Conservation (phyloP, 2,888 invertebrate species). For the Parochlus steinenii region DNA sequence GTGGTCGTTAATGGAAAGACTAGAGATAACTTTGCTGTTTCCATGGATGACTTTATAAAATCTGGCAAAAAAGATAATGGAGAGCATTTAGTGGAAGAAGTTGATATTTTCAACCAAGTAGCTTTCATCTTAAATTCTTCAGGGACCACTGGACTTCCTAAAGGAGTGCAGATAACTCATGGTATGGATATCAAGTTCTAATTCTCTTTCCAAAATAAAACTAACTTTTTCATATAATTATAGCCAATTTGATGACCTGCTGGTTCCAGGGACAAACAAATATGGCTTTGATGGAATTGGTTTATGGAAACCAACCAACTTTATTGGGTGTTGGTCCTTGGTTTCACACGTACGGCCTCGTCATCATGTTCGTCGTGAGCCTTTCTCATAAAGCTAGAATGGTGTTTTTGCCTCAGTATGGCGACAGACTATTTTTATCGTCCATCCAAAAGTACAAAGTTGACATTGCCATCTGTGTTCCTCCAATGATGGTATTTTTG, state of each 20-base stretch:
- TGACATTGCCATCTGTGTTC: slow-evolving; percentile 45
- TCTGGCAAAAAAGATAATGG: no score
- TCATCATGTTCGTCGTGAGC: slow-evolving; percentile 38
- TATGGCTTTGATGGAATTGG: not conserved
- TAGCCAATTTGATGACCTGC: no score
- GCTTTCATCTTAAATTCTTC: slow-evolving; percentile 35
- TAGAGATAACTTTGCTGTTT: no score
- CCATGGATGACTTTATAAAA: no score
- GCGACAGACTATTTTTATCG: slow-evolving; percentile 41
- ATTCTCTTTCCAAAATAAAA: no score
- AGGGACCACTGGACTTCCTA: slow-evolving; percentile 37
- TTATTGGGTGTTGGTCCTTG: slow-evolving; percentile 56
- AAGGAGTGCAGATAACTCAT: slow-evolving; percentile 27
- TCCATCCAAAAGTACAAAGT: slow-evolving; percentile 29
- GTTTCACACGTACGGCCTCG: slow-evolving; percentile 69
- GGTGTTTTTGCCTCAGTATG: slow-evolving; percentile 42
- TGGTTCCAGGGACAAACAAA: slow-evolving; percentile 8
- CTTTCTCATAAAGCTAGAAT: slow-evolving; percentile 35
- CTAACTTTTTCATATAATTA: no score
- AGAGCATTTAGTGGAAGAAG: no score
- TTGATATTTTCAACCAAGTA: slow-evolving; percentile 24
- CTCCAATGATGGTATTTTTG: slow-evolving; percentile 58
- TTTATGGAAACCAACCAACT: no score
- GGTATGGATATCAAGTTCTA: not conserved
- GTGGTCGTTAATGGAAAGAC: no score